phyloP scores from a whole-genome alignment of 2,113 vertebrate species.

The Chaetops frenatus region DNA sequence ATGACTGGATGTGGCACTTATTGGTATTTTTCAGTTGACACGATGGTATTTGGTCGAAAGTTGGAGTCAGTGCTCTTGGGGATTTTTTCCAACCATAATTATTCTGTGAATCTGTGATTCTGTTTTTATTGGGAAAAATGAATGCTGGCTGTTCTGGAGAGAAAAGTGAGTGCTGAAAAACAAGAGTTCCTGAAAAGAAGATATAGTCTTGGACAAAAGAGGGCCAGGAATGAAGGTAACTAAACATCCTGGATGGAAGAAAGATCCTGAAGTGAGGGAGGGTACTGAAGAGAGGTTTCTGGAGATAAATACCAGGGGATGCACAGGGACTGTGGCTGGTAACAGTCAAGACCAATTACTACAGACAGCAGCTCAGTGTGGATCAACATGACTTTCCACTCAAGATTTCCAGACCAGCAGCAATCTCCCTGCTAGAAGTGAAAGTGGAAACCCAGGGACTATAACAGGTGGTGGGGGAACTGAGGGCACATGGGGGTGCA shows the following conservation, averaged over 20 bases:
- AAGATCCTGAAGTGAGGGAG: neutral
- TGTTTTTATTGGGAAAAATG: neutral
- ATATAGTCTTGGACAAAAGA: neutral
- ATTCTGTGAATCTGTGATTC: neutral
- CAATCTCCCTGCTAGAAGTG: neutral
- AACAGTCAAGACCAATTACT: neutral
- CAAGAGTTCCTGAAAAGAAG: neutral
- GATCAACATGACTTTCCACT: neutral
- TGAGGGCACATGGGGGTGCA: neutral
- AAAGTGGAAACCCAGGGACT: neutral
- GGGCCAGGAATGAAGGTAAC: neutral
- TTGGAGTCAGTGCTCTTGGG: neutral
- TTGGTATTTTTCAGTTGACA: neutral
- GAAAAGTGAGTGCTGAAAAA: neutral
- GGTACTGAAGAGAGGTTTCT: neutral
- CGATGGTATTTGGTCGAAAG: neutral
- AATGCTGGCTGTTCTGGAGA: neutral
- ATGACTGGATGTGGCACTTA: neutral
- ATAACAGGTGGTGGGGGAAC: neutral
- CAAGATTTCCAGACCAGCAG: neutral
- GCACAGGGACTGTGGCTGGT: fast-evolving
- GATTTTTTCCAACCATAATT: neutral
- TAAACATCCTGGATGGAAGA: neutral
- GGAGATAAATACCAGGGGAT: neutral
- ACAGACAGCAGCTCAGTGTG: neutral